A percentile compares a stretch with the other conserved stretches of the same genome.
These are phyloP conservation scores for Hyperoodon ampullatus DNA, from an alignment of 2,113 vertebrate genomes.

Conservation along the genomic window DNA sequence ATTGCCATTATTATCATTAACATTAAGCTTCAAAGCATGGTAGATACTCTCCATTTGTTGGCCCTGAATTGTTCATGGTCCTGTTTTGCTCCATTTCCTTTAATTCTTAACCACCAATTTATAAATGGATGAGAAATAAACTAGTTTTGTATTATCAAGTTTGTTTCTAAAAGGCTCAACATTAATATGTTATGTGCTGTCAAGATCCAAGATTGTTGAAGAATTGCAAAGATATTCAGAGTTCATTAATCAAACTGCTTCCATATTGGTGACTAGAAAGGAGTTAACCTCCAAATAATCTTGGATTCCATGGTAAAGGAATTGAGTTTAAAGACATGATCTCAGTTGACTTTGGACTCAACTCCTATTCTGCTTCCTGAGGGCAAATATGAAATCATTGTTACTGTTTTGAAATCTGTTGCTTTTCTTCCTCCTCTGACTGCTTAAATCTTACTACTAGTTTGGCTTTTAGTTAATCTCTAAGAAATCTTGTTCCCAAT, in stretches of 20 bases:
- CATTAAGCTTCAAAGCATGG: neutral
- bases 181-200: neutral
- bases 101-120: neutral
- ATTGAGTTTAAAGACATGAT: slow-evolving; percentile 25
- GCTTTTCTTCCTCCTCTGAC: slow-evolving; percentile 21
- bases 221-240: neutral
- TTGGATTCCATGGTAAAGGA: neutral
- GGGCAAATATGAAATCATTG: slow-evolving; percentile 49
- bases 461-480: slow-evolving; percentile 31
- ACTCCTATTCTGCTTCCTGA: neutral
- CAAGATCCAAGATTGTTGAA: neutral
- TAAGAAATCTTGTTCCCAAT: neutral
- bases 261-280: neutral
- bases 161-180: neutral
- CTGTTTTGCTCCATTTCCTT: neutral
- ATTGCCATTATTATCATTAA: neutral
- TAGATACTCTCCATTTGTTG: neutral
- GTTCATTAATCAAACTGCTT: neutral
- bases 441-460: neutral
- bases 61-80: neutral
- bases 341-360: slow-evolving; percentile 29
- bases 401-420: slow-evolving; percentile 24
- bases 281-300: neutral
- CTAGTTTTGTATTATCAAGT: neutral
- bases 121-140: neutral